phyloP scores from a whole-genome alignment of 1,140 invertebrate species.

The Diorhabda sublineata region DNA sequence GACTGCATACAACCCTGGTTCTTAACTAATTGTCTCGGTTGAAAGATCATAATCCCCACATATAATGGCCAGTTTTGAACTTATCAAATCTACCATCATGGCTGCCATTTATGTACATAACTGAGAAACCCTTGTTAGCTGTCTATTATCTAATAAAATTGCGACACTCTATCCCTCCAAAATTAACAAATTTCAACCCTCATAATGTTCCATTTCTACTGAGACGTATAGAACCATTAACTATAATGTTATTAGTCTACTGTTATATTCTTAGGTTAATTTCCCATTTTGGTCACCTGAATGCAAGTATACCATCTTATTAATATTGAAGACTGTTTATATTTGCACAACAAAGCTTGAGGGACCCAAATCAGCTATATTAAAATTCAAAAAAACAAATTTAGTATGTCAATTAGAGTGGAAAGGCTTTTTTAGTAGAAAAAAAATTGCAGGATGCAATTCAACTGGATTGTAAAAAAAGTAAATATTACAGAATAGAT shows the following conservation, averaged over 20 bases:
- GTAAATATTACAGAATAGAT: too few relatives aligned
- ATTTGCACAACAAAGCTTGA: too few relatives aligned
- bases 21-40: conserved; percentile 47
- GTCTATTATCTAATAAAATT: conserved; percentile 24
- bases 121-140: conserved; percentile 20
- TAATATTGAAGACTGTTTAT: too few relatives aligned
- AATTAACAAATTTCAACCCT: conserved; percentile 19
- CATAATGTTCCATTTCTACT: conserved; percentile 15
- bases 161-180: conserved; percentile 15
- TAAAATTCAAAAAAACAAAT: too few relatives aligned
- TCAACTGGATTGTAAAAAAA: too few relatives aligned
- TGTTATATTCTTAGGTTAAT: background rate
- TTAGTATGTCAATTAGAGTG: too few relatives aligned
- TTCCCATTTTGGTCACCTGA: background rate
- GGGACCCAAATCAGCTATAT: too few relatives aligned
- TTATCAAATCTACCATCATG: conserved; percentile 48
- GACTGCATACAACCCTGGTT: background rate
- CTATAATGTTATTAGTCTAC: background rate
- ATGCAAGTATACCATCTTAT: background rate
- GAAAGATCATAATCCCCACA: conserved; percentile 47
- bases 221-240: conserved; percentile 10
- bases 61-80: conserved; percentile 47
- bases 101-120: conserved; percentile 37
- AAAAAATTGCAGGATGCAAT: too few relatives aligned
- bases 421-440: too few relatives aligned